These are phyloP conservation scores for Ophion obscuratus DNA, from an alignment of 2,888 invertebrate genomes.

Conservation along the genomic window DNA sequence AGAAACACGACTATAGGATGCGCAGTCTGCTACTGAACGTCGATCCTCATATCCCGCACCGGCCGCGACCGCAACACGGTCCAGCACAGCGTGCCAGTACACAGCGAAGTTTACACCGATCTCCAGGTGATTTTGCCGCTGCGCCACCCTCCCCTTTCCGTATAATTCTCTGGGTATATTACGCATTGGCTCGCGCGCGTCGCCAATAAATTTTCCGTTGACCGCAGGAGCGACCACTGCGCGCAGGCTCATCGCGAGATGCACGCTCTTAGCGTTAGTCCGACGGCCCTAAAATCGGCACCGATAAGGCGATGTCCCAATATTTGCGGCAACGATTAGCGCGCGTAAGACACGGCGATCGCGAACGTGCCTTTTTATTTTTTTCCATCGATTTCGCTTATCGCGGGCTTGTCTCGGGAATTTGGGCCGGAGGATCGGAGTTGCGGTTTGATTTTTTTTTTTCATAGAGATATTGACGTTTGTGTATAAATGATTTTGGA, in stretches of 20 bases:
- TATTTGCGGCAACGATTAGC: not conserved
- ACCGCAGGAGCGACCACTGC: constrained; percentile 55
- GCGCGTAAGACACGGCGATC: too few relatives aligned
- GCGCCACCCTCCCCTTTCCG: constrained; percentile 21
- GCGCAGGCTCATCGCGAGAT: constrained; percentile 16
- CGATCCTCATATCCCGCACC: constrained; percentile 74
- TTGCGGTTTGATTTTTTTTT: too few relatives aligned
- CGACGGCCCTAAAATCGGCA: not conserved
- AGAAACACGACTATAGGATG: constrained; percentile 64
- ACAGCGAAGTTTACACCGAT: constrained; percentile 67
- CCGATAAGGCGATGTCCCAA: constrained; percentile 16
- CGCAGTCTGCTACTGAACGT: constrained; percentile 66
- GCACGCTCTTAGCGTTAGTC: not conserved
- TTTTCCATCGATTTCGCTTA: too few relatives aligned
- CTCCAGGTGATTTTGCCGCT: constrained; percentile 39
- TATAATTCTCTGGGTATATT: constrained; percentile 37
- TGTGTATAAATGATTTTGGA: too few relatives aligned
- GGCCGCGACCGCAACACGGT: constrained; percentile 78
- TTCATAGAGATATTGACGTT: too few relatives aligned
- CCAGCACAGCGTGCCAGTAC: constrained; percentile 72
- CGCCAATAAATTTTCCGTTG: constrained; percentile 75
- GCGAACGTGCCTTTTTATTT: too few relatives aligned
- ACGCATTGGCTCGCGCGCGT: constrained; percentile 62
- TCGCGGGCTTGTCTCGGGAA: too few relatives aligned
- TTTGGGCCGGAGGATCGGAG: too few relatives aligned